Conservation (phyloP, 1,140 invertebrate species). For the Globodera rostochiensis region DNA sequence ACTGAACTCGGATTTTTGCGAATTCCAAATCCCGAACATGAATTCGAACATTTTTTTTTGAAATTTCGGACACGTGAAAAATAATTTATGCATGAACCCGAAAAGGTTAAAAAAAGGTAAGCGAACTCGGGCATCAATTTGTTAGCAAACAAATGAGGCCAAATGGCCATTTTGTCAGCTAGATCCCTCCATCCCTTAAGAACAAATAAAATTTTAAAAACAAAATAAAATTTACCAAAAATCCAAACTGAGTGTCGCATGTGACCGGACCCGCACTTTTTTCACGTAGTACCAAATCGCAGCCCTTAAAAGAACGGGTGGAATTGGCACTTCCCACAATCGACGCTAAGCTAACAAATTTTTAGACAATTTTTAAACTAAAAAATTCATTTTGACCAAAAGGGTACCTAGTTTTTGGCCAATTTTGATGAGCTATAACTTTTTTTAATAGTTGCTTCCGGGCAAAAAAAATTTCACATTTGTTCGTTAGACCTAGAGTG, state of each 20-base stretch:
- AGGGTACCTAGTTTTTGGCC: constrained; percentile 3
- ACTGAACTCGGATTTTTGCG: too few species aligned
- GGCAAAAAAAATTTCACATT: too few species aligned
- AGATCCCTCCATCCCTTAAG: background rate
- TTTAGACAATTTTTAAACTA: background rate
- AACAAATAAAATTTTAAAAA: background rate
- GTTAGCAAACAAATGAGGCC: constrained; percentile 27
- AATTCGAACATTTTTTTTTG: too few species aligned
- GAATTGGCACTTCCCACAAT: background rate
- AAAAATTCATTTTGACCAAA: background rate
- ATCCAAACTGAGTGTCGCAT: background rate
- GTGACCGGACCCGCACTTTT: constrained; percentile 19
- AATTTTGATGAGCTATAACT: too few species aligned
- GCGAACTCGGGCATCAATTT: constrained; percentile 30
- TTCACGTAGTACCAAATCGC: constrained; percentile 11
- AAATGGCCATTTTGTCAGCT: constrained; percentile 2
- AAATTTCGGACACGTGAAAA: too few species aligned
- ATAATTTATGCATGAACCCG: too few species aligned
- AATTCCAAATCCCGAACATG: too few species aligned
- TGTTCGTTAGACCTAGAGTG: too few species aligned
- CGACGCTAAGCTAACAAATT: constrained; percentile 8
- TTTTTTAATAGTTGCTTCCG: too few species aligned
- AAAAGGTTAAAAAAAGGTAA: too few species aligned
- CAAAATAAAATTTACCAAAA: background rate
- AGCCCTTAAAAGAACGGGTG: constrained; percentile 9